phyloP scores from a whole-genome alignment of 2,797 vertebrate species.

The Neostethus bicornis region DNA sequence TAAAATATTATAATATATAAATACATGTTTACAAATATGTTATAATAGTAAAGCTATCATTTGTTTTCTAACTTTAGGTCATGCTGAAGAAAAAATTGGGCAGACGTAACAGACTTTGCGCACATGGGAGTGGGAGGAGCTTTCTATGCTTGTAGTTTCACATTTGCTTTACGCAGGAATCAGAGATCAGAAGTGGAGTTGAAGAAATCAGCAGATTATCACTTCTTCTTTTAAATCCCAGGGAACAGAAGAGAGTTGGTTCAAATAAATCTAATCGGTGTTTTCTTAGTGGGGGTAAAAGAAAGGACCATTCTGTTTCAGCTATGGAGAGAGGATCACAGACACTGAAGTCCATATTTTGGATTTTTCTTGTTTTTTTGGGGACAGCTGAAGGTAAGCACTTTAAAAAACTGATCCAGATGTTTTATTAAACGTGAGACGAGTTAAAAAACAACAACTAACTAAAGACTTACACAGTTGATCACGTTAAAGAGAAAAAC shows the following conservation, averaged over 20 bases:
- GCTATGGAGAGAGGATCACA: constrained; percentile 47
- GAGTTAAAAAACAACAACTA: too few species aligned
- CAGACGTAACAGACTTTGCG: neutral
- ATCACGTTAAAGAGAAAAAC: too few species aligned
- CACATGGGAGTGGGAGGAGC: constrained; percentile 18
- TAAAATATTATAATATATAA: too few species aligned
- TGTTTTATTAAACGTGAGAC: neutral
- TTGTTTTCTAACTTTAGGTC: too few species aligned
- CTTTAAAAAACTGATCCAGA: neutral
- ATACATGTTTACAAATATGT: too few species aligned
- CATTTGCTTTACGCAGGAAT: constrained; percentile 4
- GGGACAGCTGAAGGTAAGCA: constrained; percentile 65
- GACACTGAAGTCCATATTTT: constrained; percentile 17
- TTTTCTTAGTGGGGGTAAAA: neutral
- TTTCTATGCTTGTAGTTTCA: neutral
- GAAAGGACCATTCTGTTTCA: neutral
- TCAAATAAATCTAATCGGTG: neutral
- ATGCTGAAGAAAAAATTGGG: too few species aligned
- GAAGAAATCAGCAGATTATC: constrained; percentile 11
- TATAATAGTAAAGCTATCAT: too few species aligned
- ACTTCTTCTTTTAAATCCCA: neutral
- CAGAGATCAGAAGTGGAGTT: constrained; percentile 7
- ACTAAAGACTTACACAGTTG: too few species aligned
- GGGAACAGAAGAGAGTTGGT: neutral
- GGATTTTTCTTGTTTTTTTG: constrained; percentile 48